phyloP scores from a whole-genome alignment of 2,888 invertebrate species.

The Pachycephus smyrnensis region DNA sequence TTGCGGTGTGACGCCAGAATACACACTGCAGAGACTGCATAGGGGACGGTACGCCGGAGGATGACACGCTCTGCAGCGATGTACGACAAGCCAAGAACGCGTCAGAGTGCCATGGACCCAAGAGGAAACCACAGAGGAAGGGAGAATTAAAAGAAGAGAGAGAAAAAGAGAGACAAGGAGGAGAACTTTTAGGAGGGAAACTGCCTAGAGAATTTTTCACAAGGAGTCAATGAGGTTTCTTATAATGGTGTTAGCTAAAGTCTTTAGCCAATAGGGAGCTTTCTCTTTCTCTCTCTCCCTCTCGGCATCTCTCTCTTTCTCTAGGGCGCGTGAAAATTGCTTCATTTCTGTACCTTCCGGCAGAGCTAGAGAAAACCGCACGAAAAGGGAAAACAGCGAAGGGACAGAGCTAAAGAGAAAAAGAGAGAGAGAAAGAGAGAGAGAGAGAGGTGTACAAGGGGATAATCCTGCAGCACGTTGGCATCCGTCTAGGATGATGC shows the following conservation, averaged over 20 bases:
- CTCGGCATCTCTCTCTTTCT: neutral
- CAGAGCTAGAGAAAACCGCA: no score
- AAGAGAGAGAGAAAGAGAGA: conserved; percentile 8
- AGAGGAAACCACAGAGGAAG: conserved; percentile 3
- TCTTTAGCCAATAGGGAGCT: conserved; percentile 16
- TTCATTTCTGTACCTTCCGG: neutral
- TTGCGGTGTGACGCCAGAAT: no score
- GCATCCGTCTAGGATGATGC: no score
- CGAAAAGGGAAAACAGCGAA: no score
- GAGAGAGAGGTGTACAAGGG: conserved; percentile 1
- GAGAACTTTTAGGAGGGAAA: neutral
- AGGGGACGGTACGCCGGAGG: no score
- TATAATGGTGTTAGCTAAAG: conserved; percentile 15
- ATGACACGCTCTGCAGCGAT: no score
- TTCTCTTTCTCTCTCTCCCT: conserved; percentile 14
- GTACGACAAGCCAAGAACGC: no score
- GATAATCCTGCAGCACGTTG: conserved; percentile 8
- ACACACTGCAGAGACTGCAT: no score
- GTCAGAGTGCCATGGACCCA: neutral
- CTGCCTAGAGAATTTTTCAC: no score
- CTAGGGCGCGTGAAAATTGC: conserved; percentile 18
- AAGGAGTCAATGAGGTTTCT: neutral
- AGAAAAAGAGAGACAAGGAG: neutral
- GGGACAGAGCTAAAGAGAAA: no score
- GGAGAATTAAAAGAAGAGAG: conserved; percentile 1